Conservation (phyloP, 2,797 vertebrate genomes). For the Catamblyrhynchus diadema region DNA sequence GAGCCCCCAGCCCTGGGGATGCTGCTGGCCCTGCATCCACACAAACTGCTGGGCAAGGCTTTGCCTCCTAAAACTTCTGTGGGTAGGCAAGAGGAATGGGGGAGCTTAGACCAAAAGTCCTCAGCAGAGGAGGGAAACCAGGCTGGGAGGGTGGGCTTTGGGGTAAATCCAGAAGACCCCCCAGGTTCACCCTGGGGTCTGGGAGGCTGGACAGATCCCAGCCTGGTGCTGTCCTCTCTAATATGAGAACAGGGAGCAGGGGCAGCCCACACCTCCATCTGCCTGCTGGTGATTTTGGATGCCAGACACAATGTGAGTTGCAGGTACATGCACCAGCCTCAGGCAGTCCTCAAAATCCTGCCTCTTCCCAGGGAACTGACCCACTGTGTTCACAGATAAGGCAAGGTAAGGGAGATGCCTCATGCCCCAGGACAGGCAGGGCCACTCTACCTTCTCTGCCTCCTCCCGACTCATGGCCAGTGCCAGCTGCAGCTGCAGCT, state of each 20-base stretch:
- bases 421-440: rapidly evolving
- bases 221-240: neutral
- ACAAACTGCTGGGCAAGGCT: neutral
- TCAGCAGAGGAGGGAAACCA: neutral
- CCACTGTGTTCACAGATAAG: neutral
- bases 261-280: neutral
- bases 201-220: neutral
- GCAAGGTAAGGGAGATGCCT: neutral
- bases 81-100: neutral
- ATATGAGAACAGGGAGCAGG: neutral
- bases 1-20: neutral
- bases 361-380: neutral
- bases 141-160: neutral
- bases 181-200: neutral
- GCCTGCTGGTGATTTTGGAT: neutral
- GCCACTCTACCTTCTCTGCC: conserved; percentile 87
- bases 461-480: conserved; percentile 96
- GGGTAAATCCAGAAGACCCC: neutral
- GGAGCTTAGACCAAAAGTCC: neutral
- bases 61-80: neutral
- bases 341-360: neutral
- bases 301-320: rapidly evolving
- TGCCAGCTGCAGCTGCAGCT: conserved; percentile 92
- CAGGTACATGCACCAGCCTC: neutral
- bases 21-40: neutral